Evolutionary conservation across 2,888 invertebrate species (phyloP), one percentile per base, ranked within the genome.

Genomic region (Yponomeuta plumbellus): DNA sequence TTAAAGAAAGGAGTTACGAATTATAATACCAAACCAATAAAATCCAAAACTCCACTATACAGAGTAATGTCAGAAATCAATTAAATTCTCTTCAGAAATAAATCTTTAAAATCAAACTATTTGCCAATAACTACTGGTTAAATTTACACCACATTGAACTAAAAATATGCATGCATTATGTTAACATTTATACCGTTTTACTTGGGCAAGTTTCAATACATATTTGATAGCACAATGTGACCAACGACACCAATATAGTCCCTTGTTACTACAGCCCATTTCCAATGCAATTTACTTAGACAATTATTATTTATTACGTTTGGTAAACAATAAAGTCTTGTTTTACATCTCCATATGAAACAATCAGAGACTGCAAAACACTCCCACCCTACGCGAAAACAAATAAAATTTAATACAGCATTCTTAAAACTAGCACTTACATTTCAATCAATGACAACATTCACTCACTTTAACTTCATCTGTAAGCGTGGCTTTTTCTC

Each of bases 401-500:
- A 52, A 52, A 52, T 11, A 17, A 52, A 52, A 52, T 52, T 52
- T 52, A 34, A 34, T 34, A 34, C 34, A 34, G 5, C 34, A 34
- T 34, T 34, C 34, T 52, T 13, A 52, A 52, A 52, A 52, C 17
- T 52, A 52, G 44, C 44, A 52, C 44, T 52, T 17, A 13, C 44
- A 17, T 52, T 34, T 34, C 5, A 34, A 34, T 8, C 34, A 34
- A 34, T 34, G 34, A 52, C 13, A 52, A 52, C 44, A 52, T 52
- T 17, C 44, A 52, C 44, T 52, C 44, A 52, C 44, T 52, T 52
- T 52, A 52, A 52, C 44, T 74, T 81, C 74, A 88, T 70, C 84
- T 84, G 69, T 85, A 81, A 1, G 79, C 70, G 65, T 57, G 39
- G 23, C 75, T 78, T 65, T 81, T 85, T 40, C 87, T 74, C 4